Evolutionary conservation across 2,113 vertebrate genomes (phyloP).

Genomic region (Gobiocypris rarus): DNA sequence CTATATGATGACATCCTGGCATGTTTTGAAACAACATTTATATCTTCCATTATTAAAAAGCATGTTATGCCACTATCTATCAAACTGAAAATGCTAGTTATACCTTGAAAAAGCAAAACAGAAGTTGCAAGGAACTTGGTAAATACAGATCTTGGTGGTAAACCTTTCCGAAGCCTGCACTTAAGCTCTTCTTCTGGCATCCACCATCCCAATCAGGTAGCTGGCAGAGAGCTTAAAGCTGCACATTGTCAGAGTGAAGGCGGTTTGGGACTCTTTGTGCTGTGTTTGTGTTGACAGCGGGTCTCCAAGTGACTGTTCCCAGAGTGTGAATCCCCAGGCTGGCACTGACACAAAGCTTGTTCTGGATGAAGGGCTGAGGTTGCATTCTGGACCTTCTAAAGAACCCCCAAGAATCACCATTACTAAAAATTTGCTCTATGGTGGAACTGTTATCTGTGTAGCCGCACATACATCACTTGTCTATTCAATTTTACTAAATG

Average conservation of each 20-base stretch:
- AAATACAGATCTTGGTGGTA: constrained; percentile 44
- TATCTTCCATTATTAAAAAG: not conserved
- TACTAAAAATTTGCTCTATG: not conserved
- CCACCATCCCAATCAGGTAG: constrained; percentile 38
- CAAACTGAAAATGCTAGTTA: not conserved
- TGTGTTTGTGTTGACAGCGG: constrained; percentile 53
- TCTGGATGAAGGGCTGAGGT: constrained; percentile 41
- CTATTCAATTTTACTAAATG: not conserved
- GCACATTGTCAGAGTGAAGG: constrained; percentile 51
- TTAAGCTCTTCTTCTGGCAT: constrained; percentile 48
- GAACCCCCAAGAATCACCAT: not conserved
- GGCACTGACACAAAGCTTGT: constrained; percentile 47
- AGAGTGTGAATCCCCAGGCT: constrained; percentile 45
- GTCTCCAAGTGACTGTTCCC: constrained; percentile 38
- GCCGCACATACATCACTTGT: not conserved
- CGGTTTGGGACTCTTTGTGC: constrained; percentile 50
- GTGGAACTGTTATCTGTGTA: not conserved
- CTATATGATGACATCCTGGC: not conserved
- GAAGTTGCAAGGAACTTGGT: constrained; percentile 30
- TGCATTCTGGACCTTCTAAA: constrained; percentile 25
- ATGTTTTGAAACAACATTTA: not conserved
- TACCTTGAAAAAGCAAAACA: not conserved
- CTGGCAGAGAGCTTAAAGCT: constrained; percentile 51
- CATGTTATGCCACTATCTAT: not conserved
- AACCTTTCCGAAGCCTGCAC: constrained; percentile 45